Evolutionary conservation across 1,140 invertebrate genomes (phyloP).

Genomic region (Ylistrum balloti): DNA sequence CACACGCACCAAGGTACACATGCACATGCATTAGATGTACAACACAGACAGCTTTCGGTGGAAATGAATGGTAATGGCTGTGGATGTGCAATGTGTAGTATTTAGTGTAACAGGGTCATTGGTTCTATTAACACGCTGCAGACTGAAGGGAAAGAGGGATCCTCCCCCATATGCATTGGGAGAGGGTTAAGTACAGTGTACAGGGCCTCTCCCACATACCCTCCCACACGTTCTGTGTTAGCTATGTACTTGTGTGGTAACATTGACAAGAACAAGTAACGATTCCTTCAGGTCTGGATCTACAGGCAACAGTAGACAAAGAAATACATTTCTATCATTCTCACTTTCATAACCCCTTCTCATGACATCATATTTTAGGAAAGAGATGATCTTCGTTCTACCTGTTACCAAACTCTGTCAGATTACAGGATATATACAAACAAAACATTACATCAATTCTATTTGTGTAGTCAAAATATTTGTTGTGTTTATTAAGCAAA

Average conservation of each 20-base stretch:
- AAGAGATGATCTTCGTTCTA: no score
- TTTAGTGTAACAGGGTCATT: slow-evolving; percentile 16
- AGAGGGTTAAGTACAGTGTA: no score
- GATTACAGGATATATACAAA: no score
- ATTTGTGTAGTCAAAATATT: no score
- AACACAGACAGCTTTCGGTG: neutral
- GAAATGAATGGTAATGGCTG: neutral
- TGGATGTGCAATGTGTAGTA: slow-evolving; percentile 22
- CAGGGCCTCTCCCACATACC: neutral
- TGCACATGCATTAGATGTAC: slow-evolving; percentile 25
- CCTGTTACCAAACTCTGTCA: no score
- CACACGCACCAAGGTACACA: neutral
- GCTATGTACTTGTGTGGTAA: neutral
- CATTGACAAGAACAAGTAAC: neutral
- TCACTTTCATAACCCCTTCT: no score
- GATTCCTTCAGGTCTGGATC: neutral
- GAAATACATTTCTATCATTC: no score
- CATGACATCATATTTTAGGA: no score
- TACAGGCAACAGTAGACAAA: neutral
- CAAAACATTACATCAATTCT: no score
- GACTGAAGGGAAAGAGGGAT: neutral
- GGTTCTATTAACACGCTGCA: neutral
- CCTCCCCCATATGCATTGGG: no score
- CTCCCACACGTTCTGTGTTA: slow-evolving; percentile 25
- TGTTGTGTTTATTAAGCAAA: no score